A percentile compares a stretch with the other conserved stretches of the same genome.
These are phyloP conservation scores for Ceuthmochares aereus DNA, from an alignment of 2,113 vertebrate genomes.

Conservation along the genomic window DNA sequence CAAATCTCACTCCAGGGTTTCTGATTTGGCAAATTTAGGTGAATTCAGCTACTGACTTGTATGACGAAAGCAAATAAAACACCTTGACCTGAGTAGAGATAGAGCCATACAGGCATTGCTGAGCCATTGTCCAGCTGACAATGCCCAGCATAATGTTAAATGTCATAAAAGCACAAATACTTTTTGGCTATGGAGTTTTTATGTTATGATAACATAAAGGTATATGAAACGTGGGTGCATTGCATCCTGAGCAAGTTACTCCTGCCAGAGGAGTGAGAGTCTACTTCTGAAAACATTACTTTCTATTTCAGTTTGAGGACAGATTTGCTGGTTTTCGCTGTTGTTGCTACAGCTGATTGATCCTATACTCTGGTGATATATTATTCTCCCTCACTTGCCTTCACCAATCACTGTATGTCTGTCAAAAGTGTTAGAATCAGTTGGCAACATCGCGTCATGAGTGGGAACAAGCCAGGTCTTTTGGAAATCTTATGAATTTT, in stretches of 20 bases:
- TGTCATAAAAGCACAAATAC: neutral
- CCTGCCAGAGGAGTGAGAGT: neutral
- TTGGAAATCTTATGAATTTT: conserved; percentile 46
- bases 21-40: neutral
- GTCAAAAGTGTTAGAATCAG: conserved; percentile 24
- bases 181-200: neutral
- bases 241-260: neutral
- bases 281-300: neutral
- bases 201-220: neutral
- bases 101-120: neutral
- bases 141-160: neutral
- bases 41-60: neutral
- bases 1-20: neutral
- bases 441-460: conserved; percentile 5
- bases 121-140: neutral
- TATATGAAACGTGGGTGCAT: neutral
- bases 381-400: neutral
- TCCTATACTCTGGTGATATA: conserved; percentile 7
- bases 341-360: conserved; percentile 39
- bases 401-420: neutral
- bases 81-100: neutral
- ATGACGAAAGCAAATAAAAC: neutral
- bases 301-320: conserved; percentile 32
- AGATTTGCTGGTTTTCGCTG: neutral
- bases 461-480: neutral